Percentiles rank a stretch among this genome's conserved stretches.
phyloP scores from a whole-genome alignment of 92 coral and sea anemone species.

The Hydrozoanthus gracilis region DNA sequence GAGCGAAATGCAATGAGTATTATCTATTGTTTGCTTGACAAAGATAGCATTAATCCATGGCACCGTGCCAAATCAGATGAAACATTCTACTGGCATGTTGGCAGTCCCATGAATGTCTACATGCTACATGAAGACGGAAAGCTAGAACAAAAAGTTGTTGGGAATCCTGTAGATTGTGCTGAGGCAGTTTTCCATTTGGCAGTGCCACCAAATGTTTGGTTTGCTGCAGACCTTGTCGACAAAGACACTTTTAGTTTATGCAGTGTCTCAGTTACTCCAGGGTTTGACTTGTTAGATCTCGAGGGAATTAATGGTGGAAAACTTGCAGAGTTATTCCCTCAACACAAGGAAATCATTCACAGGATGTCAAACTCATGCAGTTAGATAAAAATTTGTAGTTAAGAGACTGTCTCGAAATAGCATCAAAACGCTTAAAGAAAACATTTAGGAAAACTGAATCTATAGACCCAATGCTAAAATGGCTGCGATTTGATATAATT shows the following conservation, averaged over 20 bases:
- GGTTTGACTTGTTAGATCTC: conserved; percentile 73
- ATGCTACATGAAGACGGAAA: conserved; percentile 65
- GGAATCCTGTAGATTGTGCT: conserved; percentile 65
- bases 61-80: conserved; percentile 85
- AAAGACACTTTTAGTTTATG: conserved; percentile 54
- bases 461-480: too few species aligned
- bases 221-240: conserved; percentile 74
- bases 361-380: conserved; percentile 33
- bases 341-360: conserved; percentile 75
- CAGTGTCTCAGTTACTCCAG: conserved; percentile 82
- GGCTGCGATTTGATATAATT: too few species aligned
- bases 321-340: conserved; percentile 72
- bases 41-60: conserved; percentile 73
- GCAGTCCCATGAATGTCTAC: conserved; percentile 66
- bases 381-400: background rate
- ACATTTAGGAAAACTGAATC: too few species aligned
- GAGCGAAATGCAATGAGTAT: conserved; percentile 71
- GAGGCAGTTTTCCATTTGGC: conserved; percentile 66
- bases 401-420: too few species aligned
- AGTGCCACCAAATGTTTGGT: conserved; percentile 87
- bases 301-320: conserved; percentile 62
- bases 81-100: conserved; percentile 79
- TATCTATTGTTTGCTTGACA: conserved; percentile 70
- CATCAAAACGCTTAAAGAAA: too few species aligned
- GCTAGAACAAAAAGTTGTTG: conserved; percentile 63